These are phyloP conservation scores for Tenthredo livida DNA, from an alignment of 2,888 invertebrate genomes.

Conservation along the genomic window DNA sequence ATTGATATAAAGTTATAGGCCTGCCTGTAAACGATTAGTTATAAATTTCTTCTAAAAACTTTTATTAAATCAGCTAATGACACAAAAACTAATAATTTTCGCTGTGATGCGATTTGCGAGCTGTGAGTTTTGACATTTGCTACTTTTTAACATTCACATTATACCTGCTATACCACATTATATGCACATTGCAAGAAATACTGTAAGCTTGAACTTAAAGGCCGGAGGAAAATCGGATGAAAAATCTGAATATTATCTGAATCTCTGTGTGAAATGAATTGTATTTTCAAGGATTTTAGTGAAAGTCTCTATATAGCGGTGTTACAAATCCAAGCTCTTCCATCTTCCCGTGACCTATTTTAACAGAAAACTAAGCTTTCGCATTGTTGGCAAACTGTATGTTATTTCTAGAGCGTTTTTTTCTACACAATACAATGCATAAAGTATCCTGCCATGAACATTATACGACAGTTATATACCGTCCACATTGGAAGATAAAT, in stretches of 20 bases:
- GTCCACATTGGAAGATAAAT: not conserved
- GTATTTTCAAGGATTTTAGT: constrained; percentile 3
- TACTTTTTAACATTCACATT: not conserved
- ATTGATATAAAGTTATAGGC: not conserved
- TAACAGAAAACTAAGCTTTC: not conserved
- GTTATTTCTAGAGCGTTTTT: not conserved
- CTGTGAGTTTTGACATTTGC: not conserved
- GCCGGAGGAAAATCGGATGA: not conserved
- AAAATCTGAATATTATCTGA: not conserved
- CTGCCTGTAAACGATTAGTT: not conserved
- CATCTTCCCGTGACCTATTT: constrained; percentile 7
- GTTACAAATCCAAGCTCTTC: not conserved
- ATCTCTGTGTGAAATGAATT: not conserved
- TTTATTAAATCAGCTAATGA: not conserved
- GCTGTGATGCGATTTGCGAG: not conserved
- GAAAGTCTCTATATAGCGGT: not conserved
- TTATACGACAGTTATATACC: not conserved
- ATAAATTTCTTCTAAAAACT: not conserved
- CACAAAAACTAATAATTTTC: not conserved
- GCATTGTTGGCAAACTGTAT: not conserved
- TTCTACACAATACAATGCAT: not conserved
- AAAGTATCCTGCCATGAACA: not conserved
- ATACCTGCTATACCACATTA: not conserved
- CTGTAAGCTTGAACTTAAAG: not conserved
- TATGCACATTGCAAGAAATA: not conserved